phyloP scores from a whole-genome alignment of 2,797 vertebrate species.

The Scomberomorus guttatus region DNA sequence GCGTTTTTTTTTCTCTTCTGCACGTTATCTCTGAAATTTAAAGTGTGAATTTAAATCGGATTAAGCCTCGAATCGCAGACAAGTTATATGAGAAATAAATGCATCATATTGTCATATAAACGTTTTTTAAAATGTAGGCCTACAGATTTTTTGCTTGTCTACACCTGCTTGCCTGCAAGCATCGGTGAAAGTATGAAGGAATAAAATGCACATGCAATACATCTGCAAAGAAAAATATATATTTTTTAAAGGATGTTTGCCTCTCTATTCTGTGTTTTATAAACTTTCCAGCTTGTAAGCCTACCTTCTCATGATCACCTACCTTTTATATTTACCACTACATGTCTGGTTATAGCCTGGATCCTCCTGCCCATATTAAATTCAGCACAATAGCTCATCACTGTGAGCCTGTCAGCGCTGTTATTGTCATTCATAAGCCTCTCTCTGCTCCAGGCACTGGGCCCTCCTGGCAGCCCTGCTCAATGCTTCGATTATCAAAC shows the following conservation, averaged over 20 bases:
- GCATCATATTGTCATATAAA: not conserved
- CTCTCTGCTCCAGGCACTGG: constrained; percentile 72
- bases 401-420: constrained; percentile 70
- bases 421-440: constrained; percentile 82
- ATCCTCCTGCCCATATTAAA: constrained; percentile 56
- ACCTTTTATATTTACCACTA: constrained; percentile 11
- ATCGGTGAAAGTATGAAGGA: not conserved
- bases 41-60: not conserved
- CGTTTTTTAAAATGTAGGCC: not conserved
- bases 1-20: not conserved
- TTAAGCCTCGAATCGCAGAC: not conserved
- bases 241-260: not conserved
- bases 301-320: not conserved
- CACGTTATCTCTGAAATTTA: not conserved
- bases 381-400: constrained; percentile 77
- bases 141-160: not conserved
- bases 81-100: not conserved
- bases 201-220: not conserved
- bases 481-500: constrained; percentile 84
- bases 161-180: not conserved
- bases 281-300: not conserved
- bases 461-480: constrained; percentile 67
- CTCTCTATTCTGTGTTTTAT: not conserved
- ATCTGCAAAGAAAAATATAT: not conserved
- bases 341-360: constrained; percentile 27